phyloP scores from a whole-genome alignment of 2,888 invertebrate genomes.

The Tetranychus piercei region DNA sequence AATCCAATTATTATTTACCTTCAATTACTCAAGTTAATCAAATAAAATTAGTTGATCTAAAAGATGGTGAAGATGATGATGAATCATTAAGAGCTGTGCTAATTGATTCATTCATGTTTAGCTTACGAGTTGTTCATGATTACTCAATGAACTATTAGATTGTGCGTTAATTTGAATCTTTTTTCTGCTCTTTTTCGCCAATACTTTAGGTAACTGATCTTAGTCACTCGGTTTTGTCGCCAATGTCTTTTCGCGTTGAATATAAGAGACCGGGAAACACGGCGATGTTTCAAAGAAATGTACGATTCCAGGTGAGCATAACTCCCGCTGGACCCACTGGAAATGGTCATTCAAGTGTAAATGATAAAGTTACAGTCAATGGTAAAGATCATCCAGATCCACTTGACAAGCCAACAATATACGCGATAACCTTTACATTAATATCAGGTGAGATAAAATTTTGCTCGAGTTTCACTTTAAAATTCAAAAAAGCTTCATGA shows the following conservation, averaged over 20 bases:
- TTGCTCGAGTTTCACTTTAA: too few species aligned
- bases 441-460: conserved; percentile 51
- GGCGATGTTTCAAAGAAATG: conserved; percentile 89
- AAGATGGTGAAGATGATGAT: not conserved
- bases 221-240: conserved; percentile 91
- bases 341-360: conserved; percentile 13
- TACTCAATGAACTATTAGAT: too few species aligned
- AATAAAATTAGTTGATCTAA: too few species aligned
- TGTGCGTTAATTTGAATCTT: not conserved
- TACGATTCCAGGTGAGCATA: conserved; percentile 58
- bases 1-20: not conserved
- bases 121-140: too few species aligned
- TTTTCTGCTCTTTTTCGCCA: not conserved
- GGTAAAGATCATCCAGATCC: conserved; percentile 6
- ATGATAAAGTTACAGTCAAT: conserved; percentile 7
- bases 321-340: conserved; percentile 30
- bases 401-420: conserved; percentile 38
- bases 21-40: too few species aligned
- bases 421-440: conserved; percentile 82
- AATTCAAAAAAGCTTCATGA: too few species aligned
- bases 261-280: conserved; percentile 70
- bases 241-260: conserved; percentile 93
- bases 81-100: not conserved
- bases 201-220: conserved; percentile 65
- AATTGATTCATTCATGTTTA: too few species aligned